Evolutionary conservation across 2,888 invertebrate species (phyloP), one percentile per base, ranked within the genome.

Genomic region (Therioaphis trifolii): DNA sequence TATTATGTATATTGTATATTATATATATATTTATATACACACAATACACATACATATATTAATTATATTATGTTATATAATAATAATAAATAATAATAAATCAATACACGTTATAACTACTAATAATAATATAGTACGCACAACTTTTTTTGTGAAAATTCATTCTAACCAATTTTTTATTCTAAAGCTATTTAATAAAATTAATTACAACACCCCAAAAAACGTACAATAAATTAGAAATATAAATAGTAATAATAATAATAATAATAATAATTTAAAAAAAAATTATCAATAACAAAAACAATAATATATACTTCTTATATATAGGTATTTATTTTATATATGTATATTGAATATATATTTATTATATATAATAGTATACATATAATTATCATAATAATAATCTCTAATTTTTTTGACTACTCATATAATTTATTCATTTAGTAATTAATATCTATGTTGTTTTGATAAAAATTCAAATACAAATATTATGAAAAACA

Each of bases 191-290:
- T 69, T 68, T 35, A 78, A 78, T 78, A 78, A 68, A 78, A 79
- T 69, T 55, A 69, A 79, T 77, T 69, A 79, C 78, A 79, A 79
- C 78, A 79, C 78, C 68, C 66, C 68, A 49, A 52, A 74, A 49
- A 79, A 77, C 68, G 78, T 79, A 79, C 55, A 69, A 79, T 78
- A 69, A 79, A 79, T 79, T 79, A 79, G 68, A 79, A 79, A 55
- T 69, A 69, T 66, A 35, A 68, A 52, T 68, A 78, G 35, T 78
- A 68, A 68, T 78, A 78, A 68, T 78, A 55, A 68, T 78, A 68
- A 35, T 35, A 66, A 66, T 35, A 77, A 77, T 77, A 77, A 52
- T 75, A 58, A 21, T 72, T 55, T 72, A n/a, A 61, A 29, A 63
- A 66, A 78, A 78, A 78, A 68, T 78, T 68, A 66, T 52, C 78